Percentiles rank a stretch among this genome's conserved stretches.
These are phyloP conservation scores for Loripinus fragilis DNA, from an alignment of 2,888 invertebrate genomes.

Conservation along the genomic window DNA sequence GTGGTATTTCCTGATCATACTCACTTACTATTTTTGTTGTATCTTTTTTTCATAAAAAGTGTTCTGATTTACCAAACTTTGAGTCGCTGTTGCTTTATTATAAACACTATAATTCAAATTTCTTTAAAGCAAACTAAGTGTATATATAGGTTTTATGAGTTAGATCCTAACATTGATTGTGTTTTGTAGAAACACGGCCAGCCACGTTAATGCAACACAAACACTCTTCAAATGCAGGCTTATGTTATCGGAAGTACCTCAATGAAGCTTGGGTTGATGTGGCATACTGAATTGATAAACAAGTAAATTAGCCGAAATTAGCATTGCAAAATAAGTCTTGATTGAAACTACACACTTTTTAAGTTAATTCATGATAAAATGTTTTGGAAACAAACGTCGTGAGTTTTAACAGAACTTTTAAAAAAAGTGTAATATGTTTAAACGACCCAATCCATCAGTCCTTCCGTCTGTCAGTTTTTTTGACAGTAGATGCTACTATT, in stretches of 20 bases:
- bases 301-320: background rate
- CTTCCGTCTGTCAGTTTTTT: no score
- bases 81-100: no score
- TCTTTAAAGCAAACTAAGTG: slow-evolving; percentile 7
- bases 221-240: slow-evolving; percentile 7
- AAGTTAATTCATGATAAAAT: slow-evolving; percentile 5
- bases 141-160: slow-evolving; percentile 6
- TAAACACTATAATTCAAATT: no score
- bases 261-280: slow-evolving; percentile 2
- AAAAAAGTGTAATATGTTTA: background rate
- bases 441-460: no score
- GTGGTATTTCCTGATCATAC: no score
- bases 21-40: no score
- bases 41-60: no score
- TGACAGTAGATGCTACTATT: no score
- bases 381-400: background rate
- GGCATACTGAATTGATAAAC: background rate
- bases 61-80: no score
- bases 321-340: background rate
- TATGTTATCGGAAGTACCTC: slow-evolving; percentile 1
- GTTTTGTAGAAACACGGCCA: no score
- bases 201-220: no score
- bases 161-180: no score
- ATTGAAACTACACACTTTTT: slow-evolving; percentile 7
- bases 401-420: background rate